These are phyloP conservation scores for Oncopodura yosiiana DNA, from an alignment of 1,140 invertebrate genomes.

Conservation along the genomic window DNA sequence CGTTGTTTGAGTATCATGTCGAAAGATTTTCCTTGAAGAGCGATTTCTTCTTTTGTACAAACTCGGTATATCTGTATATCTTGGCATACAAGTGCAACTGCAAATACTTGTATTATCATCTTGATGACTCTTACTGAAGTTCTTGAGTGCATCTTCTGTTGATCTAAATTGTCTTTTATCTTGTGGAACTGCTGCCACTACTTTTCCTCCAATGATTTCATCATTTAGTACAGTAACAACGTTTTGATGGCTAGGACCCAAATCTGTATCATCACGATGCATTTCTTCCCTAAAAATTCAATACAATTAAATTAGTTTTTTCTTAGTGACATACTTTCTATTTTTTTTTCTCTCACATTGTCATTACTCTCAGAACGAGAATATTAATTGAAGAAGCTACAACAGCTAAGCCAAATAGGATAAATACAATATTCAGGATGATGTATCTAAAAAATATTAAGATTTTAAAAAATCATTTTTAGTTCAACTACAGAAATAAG, in stretches of 20 bases:
- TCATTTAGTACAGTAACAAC: constrained; percentile 78
- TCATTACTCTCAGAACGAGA: constrained; percentile 93
- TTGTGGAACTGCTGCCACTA: constrained; percentile 39
- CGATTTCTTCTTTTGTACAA: constrained; percentile 32
- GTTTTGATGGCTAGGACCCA: constrained; percentile 58
- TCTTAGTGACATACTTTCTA: too few species aligned
- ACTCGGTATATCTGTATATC: constrained; percentile 25
- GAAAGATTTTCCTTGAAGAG: constrained; percentile 25
- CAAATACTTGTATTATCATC: too few species aligned
- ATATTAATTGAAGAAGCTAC: constrained; percentile 98
- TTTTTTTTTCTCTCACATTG: constrained; percentile 77
- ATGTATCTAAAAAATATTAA: too few species aligned
- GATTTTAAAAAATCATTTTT: too few species aligned
- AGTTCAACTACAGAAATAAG: too few species aligned
- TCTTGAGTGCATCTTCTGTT: too few species aligned
- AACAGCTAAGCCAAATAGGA: constrained; percentile 92
- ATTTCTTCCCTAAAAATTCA: too few species aligned
- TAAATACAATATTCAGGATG: constrained; percentile 90
- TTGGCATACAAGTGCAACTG: constrained; percentile 58
- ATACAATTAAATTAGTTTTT: too few species aligned
- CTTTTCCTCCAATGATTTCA: constrained; percentile 75
- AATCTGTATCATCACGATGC: constrained; percentile 53
- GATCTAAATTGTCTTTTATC: constrained; percentile 49
- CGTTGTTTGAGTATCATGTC: constrained; percentile 22
- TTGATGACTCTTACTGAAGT: too few species aligned